Conservation (phyloP, 2,113 vertebrate species). For the Sebastes schlegelii region DNA sequence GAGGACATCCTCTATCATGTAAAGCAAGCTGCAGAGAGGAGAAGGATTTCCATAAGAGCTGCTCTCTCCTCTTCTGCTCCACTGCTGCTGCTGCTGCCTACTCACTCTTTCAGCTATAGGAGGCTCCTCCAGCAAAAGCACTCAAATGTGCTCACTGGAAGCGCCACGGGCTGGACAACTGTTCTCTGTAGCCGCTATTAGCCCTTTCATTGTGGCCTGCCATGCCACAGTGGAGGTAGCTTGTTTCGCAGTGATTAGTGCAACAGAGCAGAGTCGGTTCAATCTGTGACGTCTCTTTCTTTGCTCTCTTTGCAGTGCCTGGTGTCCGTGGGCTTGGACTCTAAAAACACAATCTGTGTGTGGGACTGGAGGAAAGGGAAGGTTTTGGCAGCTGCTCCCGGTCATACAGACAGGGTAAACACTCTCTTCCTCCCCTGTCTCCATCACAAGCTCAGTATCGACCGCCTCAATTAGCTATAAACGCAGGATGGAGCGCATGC, state of each 20-base stretch:
- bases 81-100: conserved; percentile 71
- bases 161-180: conserved; percentile 78
- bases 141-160: conserved; percentile 71
- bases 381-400: conserved; percentile 94
- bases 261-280: conserved; percentile 39
- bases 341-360: conserved; percentile 98
- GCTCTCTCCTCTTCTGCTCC: conserved; percentile 71
- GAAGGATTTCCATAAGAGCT: conserved; percentile 69
- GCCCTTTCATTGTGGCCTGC: conserved; percentile 55
- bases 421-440: conserved; percentile 39
- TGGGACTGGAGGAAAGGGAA: conserved; percentile 99
- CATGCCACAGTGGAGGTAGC: conserved; percentile 47
- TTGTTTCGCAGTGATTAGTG: conserved; percentile 52
- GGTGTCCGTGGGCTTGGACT: conserved; percentile 98
- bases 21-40: conserved; percentile 47
- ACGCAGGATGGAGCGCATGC: conserved; percentile 43
- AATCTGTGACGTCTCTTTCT: conserved; percentile 49
- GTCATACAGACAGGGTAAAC: conserved; percentile 96
- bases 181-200: conserved; percentile 68
- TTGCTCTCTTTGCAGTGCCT: conserved; percentile 88
- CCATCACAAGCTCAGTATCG: conserved; percentile 58
- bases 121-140: conserved; percentile 71
- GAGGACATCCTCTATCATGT: conserved; percentile 45
- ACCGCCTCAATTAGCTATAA: conserved; percentile 59
- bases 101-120: conserved; percentile 74